Percentiles rank a stretch among this genome's conserved stretches.
phyloP scores from a whole-genome alignment of 2,113 vertebrate species.

The Aix galericulata region DNA sequence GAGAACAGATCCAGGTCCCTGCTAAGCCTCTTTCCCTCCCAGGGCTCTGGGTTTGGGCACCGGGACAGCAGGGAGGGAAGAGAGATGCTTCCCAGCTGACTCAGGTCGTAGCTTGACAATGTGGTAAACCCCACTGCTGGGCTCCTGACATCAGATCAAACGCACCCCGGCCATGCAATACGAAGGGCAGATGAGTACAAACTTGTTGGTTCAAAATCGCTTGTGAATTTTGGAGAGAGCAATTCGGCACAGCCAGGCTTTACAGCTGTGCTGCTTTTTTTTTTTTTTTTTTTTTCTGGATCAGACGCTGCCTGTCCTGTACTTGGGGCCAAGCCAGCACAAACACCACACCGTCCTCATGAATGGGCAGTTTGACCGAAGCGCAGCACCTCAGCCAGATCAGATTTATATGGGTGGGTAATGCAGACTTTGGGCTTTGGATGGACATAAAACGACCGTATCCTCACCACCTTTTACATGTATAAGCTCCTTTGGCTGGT shows the following conservation, averaged over 20 bases:
- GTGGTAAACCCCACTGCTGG: background rate
- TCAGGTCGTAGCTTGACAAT: background rate
- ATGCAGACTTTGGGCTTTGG: background rate
- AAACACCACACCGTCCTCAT: fast-evolving
- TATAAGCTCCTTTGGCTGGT: background rate
- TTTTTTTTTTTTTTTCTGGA: background rate
- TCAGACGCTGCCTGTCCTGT: background rate
- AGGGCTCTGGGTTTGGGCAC: background rate
- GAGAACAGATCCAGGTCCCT: background rate
- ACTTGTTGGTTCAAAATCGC: background rate
- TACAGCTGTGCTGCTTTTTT: background rate
- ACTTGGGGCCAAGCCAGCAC: fast-evolving
- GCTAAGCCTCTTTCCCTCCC: background rate
- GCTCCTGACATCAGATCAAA: background rate
- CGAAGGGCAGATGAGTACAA: background rate
- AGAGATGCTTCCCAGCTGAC: background rate
- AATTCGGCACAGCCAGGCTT: background rate
- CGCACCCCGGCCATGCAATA: background rate
- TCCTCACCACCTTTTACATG: background rate
- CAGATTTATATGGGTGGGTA: background rate
- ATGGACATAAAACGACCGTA: background rate
- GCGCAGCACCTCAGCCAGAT: background rate
- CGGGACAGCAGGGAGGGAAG: fast-evolving
- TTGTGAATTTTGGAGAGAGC: background rate
- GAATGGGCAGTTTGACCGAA: background rate